Conservation (phyloP, 2,888 invertebrate species). For the Glyphotaelius pellucidus region DNA sequence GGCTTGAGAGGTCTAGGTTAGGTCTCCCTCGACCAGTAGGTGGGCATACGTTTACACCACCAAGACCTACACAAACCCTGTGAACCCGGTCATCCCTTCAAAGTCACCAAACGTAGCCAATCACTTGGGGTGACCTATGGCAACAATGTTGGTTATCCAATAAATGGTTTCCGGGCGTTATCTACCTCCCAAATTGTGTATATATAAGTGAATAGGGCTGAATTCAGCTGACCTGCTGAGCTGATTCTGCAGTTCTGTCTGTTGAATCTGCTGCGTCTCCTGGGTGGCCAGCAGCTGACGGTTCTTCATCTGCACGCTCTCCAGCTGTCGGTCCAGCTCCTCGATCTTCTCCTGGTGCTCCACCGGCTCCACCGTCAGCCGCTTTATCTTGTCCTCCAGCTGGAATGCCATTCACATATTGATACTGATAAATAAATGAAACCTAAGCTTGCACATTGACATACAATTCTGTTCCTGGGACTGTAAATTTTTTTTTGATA, state of each 20-base stretch:
- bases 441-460: neutral
- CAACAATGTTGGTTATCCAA: too few species aligned
- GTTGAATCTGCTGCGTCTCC: constrained; percentile 38
- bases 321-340: constrained; percentile 45
- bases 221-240: constrained; percentile 28
- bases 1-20: too few species aligned
- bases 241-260: constrained; percentile 48
- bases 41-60: too few species aligned
- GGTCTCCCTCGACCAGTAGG: too few species aligned
- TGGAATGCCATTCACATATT: constrained; percentile 9
- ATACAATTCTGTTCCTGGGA: neutral
- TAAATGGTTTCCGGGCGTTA: too few species aligned
- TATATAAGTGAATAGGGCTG: too few species aligned
- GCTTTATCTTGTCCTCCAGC: constrained; percentile 55
- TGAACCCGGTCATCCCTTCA: too few species aligned
- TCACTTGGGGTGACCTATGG: too few species aligned
- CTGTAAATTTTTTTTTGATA: too few species aligned
- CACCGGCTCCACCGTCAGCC: constrained; percentile 46
- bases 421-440: neutral
- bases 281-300: neutral
- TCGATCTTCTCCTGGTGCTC: constrained; percentile 51
- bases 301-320: constrained; percentile 20
- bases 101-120: too few species aligned
- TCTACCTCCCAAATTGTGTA: too few species aligned
- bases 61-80: too few species aligned